Conservation (phyloP, 2,797 vertebrate genomes). For the Scleropages formosus region DNA sequence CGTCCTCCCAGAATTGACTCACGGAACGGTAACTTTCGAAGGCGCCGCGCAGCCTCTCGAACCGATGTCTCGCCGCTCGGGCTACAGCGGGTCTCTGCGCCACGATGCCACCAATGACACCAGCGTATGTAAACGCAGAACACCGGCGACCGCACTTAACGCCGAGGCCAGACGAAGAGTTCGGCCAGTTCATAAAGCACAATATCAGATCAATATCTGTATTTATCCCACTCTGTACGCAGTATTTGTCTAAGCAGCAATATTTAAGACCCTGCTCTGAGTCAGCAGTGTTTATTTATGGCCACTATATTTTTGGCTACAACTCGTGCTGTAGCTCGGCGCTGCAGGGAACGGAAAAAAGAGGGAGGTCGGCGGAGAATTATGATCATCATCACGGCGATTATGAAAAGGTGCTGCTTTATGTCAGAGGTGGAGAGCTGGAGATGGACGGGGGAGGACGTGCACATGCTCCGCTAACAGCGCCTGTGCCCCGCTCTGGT, state of each 20-base stretch:
- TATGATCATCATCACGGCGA: neutral
- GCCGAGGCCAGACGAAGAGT: neutral
- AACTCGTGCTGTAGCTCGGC: conserved; percentile 2
- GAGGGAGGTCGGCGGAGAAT: conserved; percentile 1
- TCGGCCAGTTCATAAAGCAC: neutral
- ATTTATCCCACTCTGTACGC: neutral
- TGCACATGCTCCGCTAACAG: too few species aligned
- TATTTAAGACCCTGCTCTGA: neutral
- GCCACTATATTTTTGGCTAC: neutral
- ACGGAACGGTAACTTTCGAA: conserved; percentile 11
- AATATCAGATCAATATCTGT: conserved; percentile 14
- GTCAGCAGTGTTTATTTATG: conserved; percentile 7
- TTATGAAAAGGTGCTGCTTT: neutral
- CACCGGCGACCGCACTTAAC: neutral
- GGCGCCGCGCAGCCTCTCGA: neutral
- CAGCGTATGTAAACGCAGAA: neutral
- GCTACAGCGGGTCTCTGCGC: neutral
- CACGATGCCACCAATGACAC: neutral
- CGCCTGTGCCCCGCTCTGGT: neutral
- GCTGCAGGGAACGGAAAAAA: conserved; percentile 14
- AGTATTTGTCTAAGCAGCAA: neutral
- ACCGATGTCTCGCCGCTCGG: neutral
- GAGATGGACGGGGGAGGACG: neutral
- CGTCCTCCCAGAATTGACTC: neutral
- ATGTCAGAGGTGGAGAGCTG: neutral